phyloP scores from a whole-genome alignment of 2,888 invertebrate genomes.

The Palloptera scutellata region DNA sequence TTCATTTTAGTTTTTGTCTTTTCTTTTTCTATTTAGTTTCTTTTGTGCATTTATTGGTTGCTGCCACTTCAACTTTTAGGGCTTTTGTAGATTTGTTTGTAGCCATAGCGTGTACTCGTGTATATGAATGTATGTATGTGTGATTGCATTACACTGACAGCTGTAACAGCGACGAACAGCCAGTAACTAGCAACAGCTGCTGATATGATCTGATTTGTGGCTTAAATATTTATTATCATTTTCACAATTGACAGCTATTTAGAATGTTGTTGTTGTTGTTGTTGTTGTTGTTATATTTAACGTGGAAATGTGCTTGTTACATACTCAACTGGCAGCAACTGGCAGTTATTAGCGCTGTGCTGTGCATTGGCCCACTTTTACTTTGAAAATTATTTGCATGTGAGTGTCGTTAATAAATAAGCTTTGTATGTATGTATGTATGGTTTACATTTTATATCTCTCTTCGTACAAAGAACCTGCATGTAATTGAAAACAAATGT shows the following conservation, averaged over 20 bases:
- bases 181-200: not conserved
- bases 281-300: not conserved
- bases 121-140: not conserved
- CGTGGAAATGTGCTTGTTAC: slow-evolving; percentile 1
- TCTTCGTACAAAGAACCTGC: not conserved
- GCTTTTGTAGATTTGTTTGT: not conserved
- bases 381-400: slow-evolving; percentile 11
- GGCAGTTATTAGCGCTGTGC: not conserved
- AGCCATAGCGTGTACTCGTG: not conserved
- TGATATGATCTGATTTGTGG: slow-evolving; percentile 2
- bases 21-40: slow-evolving; percentile 7
- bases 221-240: slow-evolving; percentile 16
- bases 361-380: slow-evolving; percentile 12
- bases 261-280: not conserved
- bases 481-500: too few relatives aligned
- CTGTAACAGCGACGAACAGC: not conserved
- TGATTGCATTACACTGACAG: not conserved
- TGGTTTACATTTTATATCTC: not conserved
- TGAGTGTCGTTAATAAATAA: slow-evolving; percentile 1
- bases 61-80: not conserved
- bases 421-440: not conserved
- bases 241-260: slow-evolving; percentile 20
- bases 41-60: not conserved
- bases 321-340: not conserved
- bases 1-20: slow-evolving; percentile 2